Conservation (phyloP, 2,113 vertebrate species). For the Nothocercus julius region DNA sequence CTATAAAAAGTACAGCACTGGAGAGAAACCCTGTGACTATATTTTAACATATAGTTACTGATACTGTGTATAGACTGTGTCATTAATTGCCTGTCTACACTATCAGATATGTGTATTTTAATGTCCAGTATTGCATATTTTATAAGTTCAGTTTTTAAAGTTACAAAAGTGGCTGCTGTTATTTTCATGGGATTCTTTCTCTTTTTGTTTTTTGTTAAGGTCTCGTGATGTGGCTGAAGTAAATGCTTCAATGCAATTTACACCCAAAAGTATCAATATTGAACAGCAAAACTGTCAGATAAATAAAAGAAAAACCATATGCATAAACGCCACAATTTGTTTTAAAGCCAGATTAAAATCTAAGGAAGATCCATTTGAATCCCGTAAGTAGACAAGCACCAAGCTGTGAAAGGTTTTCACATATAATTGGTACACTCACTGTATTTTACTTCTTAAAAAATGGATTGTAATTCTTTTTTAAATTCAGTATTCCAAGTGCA, state of each 20-base stretch:
- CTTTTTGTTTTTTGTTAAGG: slow-evolving; percentile 74
- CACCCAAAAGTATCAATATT: slow-evolving; percentile 89
- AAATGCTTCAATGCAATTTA: slow-evolving; percentile 85
- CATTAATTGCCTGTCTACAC: neutral
- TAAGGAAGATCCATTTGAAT: slow-evolving; percentile 66
- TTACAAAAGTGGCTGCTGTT: neutral
- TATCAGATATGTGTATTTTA: neutral
- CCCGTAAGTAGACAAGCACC: slow-evolving; percentile 75
- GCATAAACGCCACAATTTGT: slow-evolving; percentile 84
- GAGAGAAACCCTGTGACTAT: neutral
- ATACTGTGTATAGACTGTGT: neutral
- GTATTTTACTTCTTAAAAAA: neutral
- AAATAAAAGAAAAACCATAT: slow-evolving; percentile 80
- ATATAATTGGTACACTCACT: accelerated
- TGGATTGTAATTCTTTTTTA: neutral
- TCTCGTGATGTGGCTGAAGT: slow-evolving; percentile 94
- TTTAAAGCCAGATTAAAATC: slow-evolving; percentile 88
- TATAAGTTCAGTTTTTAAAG: neutral
- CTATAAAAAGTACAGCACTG: neutral
- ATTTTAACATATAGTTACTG: neutral
- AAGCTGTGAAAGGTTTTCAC: neutral
- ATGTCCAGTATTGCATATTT: neutral
- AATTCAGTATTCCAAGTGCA: neutral
- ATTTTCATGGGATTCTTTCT: neutral
- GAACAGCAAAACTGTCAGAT: slow-evolving; percentile 86